phyloP scores from a whole-genome alignment of 2,797 vertebrate genomes.

The Enteromius anoplus region DNA sequence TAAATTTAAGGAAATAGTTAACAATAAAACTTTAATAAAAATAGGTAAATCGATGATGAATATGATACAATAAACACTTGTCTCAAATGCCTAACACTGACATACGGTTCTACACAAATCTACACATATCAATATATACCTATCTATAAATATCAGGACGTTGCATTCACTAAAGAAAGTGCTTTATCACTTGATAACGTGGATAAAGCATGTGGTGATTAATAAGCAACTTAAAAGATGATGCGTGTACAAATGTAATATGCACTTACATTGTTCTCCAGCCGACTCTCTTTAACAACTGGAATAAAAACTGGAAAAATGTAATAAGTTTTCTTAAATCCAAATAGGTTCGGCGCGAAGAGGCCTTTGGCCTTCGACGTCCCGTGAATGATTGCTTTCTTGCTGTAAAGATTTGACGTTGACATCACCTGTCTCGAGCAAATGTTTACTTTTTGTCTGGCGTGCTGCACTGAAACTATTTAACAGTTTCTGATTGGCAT shows the following conservation, averaged over 20 bases:
- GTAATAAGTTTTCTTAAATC: not conserved
- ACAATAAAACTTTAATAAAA: not conserved
- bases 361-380: slow-evolving; percentile 48
- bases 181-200: not conserved
- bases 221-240: not conserved
- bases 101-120: not conserved
- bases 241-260: not conserved
- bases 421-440: slow-evolving; percentile 45
- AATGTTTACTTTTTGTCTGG: slow-evolving; percentile 60
- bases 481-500: slow-evolving; percentile 32
- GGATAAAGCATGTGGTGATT: not conserved
- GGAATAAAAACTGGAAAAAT: not conserved
- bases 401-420: slow-evolving; percentile 51
- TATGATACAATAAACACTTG: not conserved
- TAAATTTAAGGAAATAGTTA: not conserved
- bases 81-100: not conserved
- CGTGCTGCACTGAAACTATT: slow-evolving; percentile 54
- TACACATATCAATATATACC: too few relatives aligned
- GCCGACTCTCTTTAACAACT: not conserved
- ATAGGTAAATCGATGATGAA: not conserved
- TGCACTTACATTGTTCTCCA: slow-evolving; percentile 23
- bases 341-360: not conserved
- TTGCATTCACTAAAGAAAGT: not conserved
- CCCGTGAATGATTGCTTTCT: slow-evolving; percentile 10
- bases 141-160: not conserved